A percentile compares a stretch with the other conserved stretches of the same genome.
Evolutionary conservation across 2,888 invertebrate genomes (phyloP).

Genomic region (Eumerus sabulonum): DNA sequence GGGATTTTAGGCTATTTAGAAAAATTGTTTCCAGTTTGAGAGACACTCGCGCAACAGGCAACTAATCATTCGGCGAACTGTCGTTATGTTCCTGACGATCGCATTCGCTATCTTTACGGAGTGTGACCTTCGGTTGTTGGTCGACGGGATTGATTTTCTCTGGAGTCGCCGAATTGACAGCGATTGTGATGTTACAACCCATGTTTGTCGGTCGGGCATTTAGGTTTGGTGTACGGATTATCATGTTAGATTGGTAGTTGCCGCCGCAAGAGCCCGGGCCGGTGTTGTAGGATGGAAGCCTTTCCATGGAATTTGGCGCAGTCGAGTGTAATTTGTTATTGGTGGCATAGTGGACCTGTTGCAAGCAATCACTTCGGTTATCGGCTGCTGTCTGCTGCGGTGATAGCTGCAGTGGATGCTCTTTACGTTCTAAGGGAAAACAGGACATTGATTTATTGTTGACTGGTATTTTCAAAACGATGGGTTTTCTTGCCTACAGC

Average conservation of each 20-base stretch:
- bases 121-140: conserved; percentile 59
- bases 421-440: conserved; percentile 74
- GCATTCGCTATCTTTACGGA: conserved; percentile 55
- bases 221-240: conserved; percentile 58
- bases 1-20: not conserved
- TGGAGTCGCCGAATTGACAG: conserved; percentile 68
- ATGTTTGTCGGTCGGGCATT: conserved; percentile 50
- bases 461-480: too few relatives aligned
- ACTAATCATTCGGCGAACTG: conserved; percentile 64
- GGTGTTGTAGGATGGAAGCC: conserved; percentile 69
- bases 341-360: conserved; percentile 55
- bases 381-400: conserved; percentile 74
- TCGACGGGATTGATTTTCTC: conserved; percentile 65
- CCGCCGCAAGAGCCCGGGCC: conserved; percentile 22
- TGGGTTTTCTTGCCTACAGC: too few relatives aligned
- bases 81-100: conserved; percentile 53
- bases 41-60: conserved; percentile 16
- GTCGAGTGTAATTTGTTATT: conserved; percentile 70
- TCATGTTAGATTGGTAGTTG: conserved; percentile 28
- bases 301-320: conserved; percentile 74
- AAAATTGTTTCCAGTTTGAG: conserved; percentile 13
- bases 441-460: too few relatives aligned
- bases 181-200: conserved; percentile 68
- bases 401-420: conserved; percentile 72
- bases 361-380: conserved; percentile 63